Evolutionary conservation across 2,797 vertebrate species (phyloP).

Genomic region (Helostoma temminkii): DNA sequence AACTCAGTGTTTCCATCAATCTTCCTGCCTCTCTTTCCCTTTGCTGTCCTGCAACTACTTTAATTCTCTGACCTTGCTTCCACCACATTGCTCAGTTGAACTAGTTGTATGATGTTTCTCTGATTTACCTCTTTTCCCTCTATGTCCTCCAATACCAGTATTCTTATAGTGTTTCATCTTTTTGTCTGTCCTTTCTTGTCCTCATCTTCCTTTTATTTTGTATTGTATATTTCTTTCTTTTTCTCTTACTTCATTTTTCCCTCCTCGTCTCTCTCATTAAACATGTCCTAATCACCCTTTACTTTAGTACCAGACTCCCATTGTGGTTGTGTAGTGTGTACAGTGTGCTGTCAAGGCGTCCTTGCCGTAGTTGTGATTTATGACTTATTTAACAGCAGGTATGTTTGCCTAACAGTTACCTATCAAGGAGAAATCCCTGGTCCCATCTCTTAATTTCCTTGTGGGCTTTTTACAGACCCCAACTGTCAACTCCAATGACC

Average conservation of each 20-base stretch:
- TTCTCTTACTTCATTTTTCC: constrained; percentile 9
- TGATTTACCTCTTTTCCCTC: neutral
- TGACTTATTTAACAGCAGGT: constrained; percentile 61
- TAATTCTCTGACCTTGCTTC: constrained; percentile 44
- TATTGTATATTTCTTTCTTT: constrained; percentile 4
- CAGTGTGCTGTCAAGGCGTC: constrained; percentile 25
- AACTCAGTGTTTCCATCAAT: constrained; percentile 71
- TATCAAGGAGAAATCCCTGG: constrained; percentile 60
- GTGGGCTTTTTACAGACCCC: constrained; percentile 50
- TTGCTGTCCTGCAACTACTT: constrained; percentile 46
- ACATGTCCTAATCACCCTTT: constrained; percentile 43
- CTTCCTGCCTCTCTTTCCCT: constrained; percentile 42
- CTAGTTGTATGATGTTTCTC: constrained; percentile 13
- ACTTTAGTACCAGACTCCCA: constrained; percentile 44
- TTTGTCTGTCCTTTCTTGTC: neutral
- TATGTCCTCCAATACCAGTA: neutral
- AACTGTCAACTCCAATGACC: constrained; percentile 56
- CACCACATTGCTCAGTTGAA: constrained; percentile 49
- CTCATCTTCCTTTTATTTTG: constrained; percentile 22
- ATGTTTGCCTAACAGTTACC: constrained; percentile 64
- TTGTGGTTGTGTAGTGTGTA: constrained; percentile 28
- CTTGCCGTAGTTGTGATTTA: constrained; percentile 55
- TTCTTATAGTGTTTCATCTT: neutral
- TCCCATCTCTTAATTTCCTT: constrained; percentile 59
- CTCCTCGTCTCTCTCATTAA: constrained; percentile 15